Evolutionary conservation across 2,888 invertebrate genomes (phyloP), one percentile per base, ranked within the genome.

Genomic region (Drosophila subquinaria): DNA sequence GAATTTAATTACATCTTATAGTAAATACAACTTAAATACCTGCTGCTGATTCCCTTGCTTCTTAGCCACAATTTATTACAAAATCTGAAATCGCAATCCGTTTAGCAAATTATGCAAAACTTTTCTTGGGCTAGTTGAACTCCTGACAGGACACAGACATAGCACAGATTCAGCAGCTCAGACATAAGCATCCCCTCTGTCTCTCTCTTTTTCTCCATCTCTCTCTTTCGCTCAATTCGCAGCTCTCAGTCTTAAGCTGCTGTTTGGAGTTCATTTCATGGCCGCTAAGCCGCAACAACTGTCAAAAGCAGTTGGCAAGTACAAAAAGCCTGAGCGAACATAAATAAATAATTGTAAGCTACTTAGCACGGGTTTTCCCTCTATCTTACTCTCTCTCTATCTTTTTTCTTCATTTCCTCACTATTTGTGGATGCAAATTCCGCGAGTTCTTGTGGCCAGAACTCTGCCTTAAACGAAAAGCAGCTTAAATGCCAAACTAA

Each of bases 291-390:
- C 78, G 73, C 68, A 79, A 73, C 81, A 81, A 81, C 81, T 81
- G 81, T 72, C 79, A 68, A 63, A 78, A 78, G 60, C 72, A 69
- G 65, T 65, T 70, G 62, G 45, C 30, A 77, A 70, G 45, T 43
- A 64, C 65, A 52, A 38, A 73, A 79, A 76, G 53, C 43, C 69
- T 61, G 47, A 50, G 47, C 67, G 51, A 78, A 81, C 73, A 75
- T 82, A 82, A 82, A 82, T 82, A 82, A 82, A 82, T 82, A 82
- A 82, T 82, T 82, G 82, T 82, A 82, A 82, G 82, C 82, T 79
- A 73, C 82, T 82, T 82, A 81, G 57, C 52, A 61, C 42, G 56
- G 35, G 53, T 45, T 35, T 45, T 48, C 59, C 8, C 17, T 27
- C 40, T 30, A 30, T 9, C 30, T 40, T 15, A 11, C 27, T 40